These are phyloP conservation scores for Hylomyscus alleni DNA, from an alignment of 2,797 vertebrate genomes.

Conservation along the genomic window DNA sequence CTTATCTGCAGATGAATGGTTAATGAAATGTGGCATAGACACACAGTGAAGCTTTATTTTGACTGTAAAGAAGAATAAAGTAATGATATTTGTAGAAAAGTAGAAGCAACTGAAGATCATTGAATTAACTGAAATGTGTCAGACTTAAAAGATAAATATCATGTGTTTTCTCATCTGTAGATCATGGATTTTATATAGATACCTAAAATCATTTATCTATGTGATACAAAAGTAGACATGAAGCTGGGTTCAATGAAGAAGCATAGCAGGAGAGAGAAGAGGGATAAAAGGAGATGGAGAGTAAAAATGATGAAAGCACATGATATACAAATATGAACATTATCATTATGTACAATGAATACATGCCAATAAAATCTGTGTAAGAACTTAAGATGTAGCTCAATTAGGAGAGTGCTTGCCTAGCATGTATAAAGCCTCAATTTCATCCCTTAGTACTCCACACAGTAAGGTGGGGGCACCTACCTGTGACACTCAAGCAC, in stretches of 20 bases:
- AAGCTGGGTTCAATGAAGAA: not conserved
- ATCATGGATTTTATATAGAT: not conserved
- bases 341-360: not conserved
- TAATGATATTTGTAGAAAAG: not conserved
- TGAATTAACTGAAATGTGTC: no score
- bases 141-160: not conserved
- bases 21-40: not conserved
- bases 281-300: no score
- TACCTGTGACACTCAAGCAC: not conserved
- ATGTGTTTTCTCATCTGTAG: not conserved
- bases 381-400: not conserved
- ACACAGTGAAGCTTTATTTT: not conserved
- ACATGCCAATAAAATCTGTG: not conserved
- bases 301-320: not conserved
- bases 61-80: not conserved
- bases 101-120: not conserved
- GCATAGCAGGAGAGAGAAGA: no score
- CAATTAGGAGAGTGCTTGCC: not conserved
- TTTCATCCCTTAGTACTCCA: not conserved
- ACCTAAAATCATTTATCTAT: not conserved
- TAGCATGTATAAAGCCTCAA: not conserved
- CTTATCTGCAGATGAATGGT: not conserved
- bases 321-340: not conserved
- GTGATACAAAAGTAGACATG: not conserved
- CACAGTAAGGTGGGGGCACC: not conserved